Evolutionary conservation across 2,797 vertebrate genomes (phyloP).

Genomic region (Sebastolobus altivelis): DNA sequence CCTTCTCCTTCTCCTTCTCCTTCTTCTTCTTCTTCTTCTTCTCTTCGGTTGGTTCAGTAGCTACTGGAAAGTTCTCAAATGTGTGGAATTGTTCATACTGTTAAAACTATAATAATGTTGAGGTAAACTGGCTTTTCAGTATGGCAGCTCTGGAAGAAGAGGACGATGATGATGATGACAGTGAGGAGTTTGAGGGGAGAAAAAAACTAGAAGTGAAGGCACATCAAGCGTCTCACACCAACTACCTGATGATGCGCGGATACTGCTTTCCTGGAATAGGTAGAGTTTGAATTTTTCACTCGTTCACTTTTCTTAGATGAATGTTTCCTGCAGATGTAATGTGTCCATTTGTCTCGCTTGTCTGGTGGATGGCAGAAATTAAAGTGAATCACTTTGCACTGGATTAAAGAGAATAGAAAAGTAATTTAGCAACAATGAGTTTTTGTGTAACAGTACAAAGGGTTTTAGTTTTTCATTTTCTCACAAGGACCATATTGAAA

Average conservation of each 20-base stretch:
- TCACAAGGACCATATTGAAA: background rate
- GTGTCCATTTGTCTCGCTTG: background rate
- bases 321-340: background rate
- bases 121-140: conserved; percentile 67
- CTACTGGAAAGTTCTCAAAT: background rate
- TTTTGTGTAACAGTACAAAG: background rate
- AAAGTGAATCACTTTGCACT: background rate
- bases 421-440: background rate
- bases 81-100: background rate
- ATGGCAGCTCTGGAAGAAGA: conserved; percentile 89
- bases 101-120: background rate
- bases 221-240: conserved; percentile 94
- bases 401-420: background rate
- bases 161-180: conserved; percentile 87
- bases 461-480: background rate
- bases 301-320: background rate
- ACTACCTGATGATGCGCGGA: conserved; percentile 95
- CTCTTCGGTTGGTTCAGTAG: no score
- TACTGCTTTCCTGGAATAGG: conserved; percentile 90
- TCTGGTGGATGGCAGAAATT: background rate
- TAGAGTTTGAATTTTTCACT: conserved; percentile 1
- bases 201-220: conserved; percentile 89
- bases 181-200: conserved; percentile 81
- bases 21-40: no score
- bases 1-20: fast-evolving